Evolutionary conservation across 2,888 invertebrate genomes (phyloP), one percentile per base, ranked within the genome.

Genomic region (Nomada ferruginata): DNA sequence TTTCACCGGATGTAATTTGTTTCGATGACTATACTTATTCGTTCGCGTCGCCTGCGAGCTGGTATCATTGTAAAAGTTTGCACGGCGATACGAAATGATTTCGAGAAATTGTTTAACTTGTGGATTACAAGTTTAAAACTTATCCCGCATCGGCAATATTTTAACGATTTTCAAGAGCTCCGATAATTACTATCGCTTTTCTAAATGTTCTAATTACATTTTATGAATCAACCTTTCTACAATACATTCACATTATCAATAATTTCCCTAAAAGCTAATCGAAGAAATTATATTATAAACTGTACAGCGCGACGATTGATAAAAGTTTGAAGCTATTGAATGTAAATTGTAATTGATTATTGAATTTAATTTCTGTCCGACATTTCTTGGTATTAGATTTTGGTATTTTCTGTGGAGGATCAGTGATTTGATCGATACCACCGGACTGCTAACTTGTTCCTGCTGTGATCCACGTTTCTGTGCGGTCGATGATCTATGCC

Each of bases 401-500:
- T 1, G 7, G n/a, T 57, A 65, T 26, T 63, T 44, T 64, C 23
- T 18, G 44, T 44, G 26, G 11, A 23, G 20, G n/a, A 29, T 44
- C 64, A 44, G 20, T 15, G 63, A 80, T 66, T 50, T 52, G 53
- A 80, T 66, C 66, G 57, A 82, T 75, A 60, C 60, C 60, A 15
- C 29, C 47, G 69, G 57, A 7, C 57, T 57, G 53, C 63, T 72
- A 59, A 64, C 69, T 81, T 69, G 57, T 63, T 84, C 80, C 68
- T 20, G 64, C 60, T 71, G 57, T 75, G 63, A 84, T 72, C 42
- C 55, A 63, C 11, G 60, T 70, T 75, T 75, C 60, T 71, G 80
- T 57, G 82, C 79, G 71, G 63, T 18, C 59, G 60, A 57, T 71
- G 77, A 68, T 84, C 75, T 60, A 36, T 60, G 26, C 53, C n/a